Conservation (phyloP, 2,888 invertebrate genomes). For the Corythucha ciliata region DNA sequence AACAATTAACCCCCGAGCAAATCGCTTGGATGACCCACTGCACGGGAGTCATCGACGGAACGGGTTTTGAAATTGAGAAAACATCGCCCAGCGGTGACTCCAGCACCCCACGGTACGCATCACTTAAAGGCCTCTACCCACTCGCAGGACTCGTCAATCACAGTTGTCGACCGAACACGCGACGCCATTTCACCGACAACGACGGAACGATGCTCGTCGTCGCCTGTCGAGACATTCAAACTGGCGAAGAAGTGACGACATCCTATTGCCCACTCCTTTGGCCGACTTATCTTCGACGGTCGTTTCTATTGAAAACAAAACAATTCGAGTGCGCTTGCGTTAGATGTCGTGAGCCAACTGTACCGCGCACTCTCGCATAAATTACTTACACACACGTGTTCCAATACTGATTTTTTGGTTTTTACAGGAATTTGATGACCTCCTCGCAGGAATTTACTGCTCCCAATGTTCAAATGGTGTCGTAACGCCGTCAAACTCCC, state of each 20-base stretch:
- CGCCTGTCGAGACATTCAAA: conserved; percentile 50
- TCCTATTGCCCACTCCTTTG: conserved; percentile 58
- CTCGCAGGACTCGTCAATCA: conserved; percentile 60
- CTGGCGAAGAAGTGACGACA: conserved; percentile 55
- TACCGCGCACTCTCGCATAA: conserved; percentile 31
- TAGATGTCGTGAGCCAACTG: conserved; percentile 56
- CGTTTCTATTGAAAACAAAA: conserved; percentile 55
- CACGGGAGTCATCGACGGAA: conserved; percentile 55
- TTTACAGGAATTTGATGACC: too few relatives aligned
- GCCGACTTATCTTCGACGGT: conserved; percentile 55
- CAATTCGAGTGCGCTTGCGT: conserved; percentile 57
- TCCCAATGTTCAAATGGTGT: too few relatives aligned
- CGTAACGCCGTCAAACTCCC: too few relatives aligned
- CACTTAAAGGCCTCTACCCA: conserved; percentile 58
- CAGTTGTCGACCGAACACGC: conserved; percentile 57
- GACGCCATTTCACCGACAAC: conserved; percentile 49
- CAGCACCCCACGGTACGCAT: too few relatives aligned
- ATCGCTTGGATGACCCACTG: conserved; percentile 50
- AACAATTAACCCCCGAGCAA: conserved; percentile 46
- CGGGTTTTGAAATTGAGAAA: conserved; percentile 54
- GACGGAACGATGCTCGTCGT: conserved; percentile 51
- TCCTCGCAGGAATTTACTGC: too few relatives aligned
- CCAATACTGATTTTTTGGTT: conserved; percentile 2
- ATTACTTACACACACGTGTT: too few relatives aligned
- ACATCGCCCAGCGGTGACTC: conserved; percentile 40